phyloP scores from a whole-genome alignment of 2,888 invertebrate genomes.

The Linhomoeus sp. region DNA sequence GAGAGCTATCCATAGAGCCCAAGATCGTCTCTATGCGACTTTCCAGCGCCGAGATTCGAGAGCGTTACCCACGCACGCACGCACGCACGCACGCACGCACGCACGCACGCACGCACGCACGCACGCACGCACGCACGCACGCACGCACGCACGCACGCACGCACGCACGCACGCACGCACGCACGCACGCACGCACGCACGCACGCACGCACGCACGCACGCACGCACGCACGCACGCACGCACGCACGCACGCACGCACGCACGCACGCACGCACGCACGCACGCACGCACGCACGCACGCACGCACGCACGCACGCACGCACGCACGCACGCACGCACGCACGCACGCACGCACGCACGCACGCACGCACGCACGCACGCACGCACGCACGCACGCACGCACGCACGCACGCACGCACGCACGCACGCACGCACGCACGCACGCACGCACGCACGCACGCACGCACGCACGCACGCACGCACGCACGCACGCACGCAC shows the following conservation, averaged over 20 bases:
- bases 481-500: background rate
- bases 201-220: background rate
- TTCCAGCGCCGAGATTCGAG: too few species aligned
- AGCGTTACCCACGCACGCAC: too few species aligned
- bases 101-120: background rate
- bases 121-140: background rate
- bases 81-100: background rate
- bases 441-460: background rate
- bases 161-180: background rate
- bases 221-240: background rate
- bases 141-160: background rate
- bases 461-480: background rate
- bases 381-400: background rate
- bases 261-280: background rate
- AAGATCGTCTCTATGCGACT: too few species aligned
- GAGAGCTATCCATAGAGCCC: too few species aligned
- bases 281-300: background rate
- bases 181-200: background rate
- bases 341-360: background rate
- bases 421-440: background rate
- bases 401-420: background rate
- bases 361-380: background rate
- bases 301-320: conserved; percentile 1
- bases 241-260: background rate
- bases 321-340: background rate